Evolutionary conservation across 2,113 vertebrate genomes (phyloP).

Genomic region (Accipiter cooperii): DNA sequence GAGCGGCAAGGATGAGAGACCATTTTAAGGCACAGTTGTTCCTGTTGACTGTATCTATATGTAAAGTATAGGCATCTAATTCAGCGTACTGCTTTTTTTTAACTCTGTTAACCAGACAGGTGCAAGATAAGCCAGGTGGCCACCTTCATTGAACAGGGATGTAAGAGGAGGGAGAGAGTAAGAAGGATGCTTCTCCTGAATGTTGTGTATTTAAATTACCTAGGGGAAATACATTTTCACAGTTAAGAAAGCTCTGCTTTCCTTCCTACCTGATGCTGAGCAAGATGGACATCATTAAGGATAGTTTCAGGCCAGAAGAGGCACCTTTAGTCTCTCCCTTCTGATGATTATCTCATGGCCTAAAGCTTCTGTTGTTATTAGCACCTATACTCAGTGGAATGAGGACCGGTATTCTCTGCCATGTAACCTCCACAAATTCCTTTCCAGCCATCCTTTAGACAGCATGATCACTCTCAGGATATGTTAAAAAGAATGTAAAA

Average conservation of each 20-base stretch:
- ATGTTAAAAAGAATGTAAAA: not conserved
- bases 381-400: not conserved
- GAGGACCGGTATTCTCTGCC: not conserved
- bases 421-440: not conserved
- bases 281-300: not conserved
- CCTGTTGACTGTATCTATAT: not conserved
- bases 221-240: not conserved
- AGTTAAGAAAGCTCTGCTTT: not conserved
- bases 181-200: not conserved
- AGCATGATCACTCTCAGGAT: not conserved
- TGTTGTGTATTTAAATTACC: not conserved
- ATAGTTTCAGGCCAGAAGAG: not conserved
- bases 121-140: not conserved
- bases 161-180: not conserved
- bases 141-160: not conserved
- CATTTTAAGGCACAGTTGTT: not conserved
- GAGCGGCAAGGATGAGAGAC: not conserved
- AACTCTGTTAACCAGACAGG: not conserved
- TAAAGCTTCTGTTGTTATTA: not conserved
- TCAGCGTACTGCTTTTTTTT: not conserved
- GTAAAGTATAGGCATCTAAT: not conserved
- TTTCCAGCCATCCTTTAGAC: not conserved
- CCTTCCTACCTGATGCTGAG: not conserved
- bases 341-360: not conserved
- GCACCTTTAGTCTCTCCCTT: not conserved